Evolutionary conservation across 92 coral and sea anemone species (phyloP).

Genomic region (Zoanthus gigantus): DNA sequence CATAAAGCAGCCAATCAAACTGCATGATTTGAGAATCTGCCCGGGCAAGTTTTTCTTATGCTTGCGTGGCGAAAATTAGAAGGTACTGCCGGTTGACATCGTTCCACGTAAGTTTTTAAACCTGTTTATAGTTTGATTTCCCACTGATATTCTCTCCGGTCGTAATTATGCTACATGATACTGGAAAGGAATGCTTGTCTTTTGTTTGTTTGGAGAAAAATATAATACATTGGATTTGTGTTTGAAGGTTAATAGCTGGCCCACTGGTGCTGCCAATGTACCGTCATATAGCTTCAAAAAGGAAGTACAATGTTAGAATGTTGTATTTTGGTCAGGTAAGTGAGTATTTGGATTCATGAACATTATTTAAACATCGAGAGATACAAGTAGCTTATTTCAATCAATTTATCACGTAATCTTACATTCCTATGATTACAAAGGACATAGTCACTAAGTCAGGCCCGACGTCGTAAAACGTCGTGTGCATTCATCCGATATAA

Average conservation of each 20-base stretch:
- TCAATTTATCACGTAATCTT: background rate
- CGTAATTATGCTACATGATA: background rate
- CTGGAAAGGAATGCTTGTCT: background rate
- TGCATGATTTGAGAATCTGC: background rate
- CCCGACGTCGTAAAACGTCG: conserved; percentile 19
- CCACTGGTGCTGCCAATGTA: background rate
- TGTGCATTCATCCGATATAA: background rate
- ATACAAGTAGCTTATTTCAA: background rate
- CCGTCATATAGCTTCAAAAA: background rate
- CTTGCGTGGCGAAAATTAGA: background rate
- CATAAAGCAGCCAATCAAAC: background rate
- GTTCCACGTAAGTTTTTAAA: background rate
- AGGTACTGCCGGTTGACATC: background rate
- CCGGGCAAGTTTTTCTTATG: background rate
- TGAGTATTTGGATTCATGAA: background rate
- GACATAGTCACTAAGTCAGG: no score
- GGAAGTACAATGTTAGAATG: background rate
- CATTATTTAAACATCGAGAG: background rate
- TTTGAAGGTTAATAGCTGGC: no score
- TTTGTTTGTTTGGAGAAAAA: background rate
- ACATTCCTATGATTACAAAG: background rate
- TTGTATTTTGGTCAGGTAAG: conserved; percentile 9
- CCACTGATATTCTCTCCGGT: background rate
- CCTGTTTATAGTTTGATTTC: background rate
- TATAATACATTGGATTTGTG: no score